Percentiles rank a stretch among this genome's conserved stretches.
phyloP scores from a whole-genome alignment of 2,113 vertebrate species.

The Psittacula cyanocephala region DNA sequence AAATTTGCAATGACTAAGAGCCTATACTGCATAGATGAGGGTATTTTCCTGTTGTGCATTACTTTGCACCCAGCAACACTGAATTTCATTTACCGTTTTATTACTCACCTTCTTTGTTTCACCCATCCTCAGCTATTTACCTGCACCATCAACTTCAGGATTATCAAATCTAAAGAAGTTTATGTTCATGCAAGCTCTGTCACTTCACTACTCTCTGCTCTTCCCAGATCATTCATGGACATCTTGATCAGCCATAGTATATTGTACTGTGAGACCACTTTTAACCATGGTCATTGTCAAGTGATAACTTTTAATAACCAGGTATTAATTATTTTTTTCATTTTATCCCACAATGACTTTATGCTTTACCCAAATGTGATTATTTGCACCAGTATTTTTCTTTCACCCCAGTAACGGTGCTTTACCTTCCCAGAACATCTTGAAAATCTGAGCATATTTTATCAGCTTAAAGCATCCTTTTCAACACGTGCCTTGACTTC shows the following conservation, averaged over 20 bases:
- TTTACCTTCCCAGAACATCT: not conserved
- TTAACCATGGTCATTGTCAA: not conserved
- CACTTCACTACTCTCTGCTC: not conserved
- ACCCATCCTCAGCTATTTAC: not conserved
- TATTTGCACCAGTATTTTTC: not conserved
- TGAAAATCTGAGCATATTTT: not conserved
- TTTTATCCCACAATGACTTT: not conserved
- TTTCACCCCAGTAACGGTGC: not conserved
- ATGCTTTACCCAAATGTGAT: not conserved
- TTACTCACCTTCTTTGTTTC: not conserved
- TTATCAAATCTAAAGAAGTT: not conserved
- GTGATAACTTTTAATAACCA: not conserved
- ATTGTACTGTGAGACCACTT: not conserved
- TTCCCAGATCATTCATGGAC: not conserved
- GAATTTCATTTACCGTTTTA: slow-evolving; percentile 6
- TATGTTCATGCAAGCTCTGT: not conserved
- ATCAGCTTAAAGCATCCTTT: not conserved
- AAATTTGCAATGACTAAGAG: not conserved
- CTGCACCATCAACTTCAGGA: not conserved
- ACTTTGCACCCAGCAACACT: not conserved
- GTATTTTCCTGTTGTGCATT: not conserved
- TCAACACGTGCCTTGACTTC: not conserved
- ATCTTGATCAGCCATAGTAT: not conserved
- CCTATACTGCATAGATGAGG: not conserved
- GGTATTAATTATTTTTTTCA: not conserved